Conservation (phyloP, 2,113 vertebrate genomes). For the Symphodus melops region DNA sequence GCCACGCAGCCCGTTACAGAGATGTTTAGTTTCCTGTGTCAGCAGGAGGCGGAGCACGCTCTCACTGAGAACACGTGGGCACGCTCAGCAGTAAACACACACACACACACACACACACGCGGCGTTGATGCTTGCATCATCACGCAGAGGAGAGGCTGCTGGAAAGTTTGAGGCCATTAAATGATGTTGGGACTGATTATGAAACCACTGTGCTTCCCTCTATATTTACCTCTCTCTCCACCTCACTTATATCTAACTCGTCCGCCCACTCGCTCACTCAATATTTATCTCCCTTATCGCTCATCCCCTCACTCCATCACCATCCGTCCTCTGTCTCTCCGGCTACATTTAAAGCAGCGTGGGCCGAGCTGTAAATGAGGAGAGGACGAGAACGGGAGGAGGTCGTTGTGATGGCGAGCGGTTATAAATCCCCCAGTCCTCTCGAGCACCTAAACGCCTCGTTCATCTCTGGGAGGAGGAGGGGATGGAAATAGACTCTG, state of each 20-base stretch:
- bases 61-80: too few species aligned
- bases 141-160: not conserved
- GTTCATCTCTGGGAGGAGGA: constrained; percentile 38
- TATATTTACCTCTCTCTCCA: constrained; percentile 42
- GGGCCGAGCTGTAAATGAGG: constrained; percentile 55
- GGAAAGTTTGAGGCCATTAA: constrained; percentile 11
- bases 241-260: constrained; percentile 55
- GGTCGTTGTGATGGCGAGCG: constrained; percentile 20
- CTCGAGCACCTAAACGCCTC: constrained; percentile 59
- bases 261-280: constrained; percentile 53
- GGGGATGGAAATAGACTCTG: constrained; percentile 52
- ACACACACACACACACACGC: not conserved
- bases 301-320: constrained; percentile 30
- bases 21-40: too few species aligned
- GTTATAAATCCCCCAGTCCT: constrained; percentile 41
- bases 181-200: constrained; percentile 19
- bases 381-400: constrained; percentile 45
- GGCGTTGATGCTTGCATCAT: not conserved
- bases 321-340: constrained; percentile 10
- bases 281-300: constrained; percentile 60
- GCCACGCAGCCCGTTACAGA: too few species aligned
- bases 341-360: constrained; percentile 42
- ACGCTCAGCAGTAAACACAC: not conserved
- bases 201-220: constrained; percentile 31
- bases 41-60: too few species aligned